These are phyloP conservation scores for Phymanthus crucifer DNA, from an alignment of 92 coral and sea anemone genomes.

Conservation along the genomic window DNA sequence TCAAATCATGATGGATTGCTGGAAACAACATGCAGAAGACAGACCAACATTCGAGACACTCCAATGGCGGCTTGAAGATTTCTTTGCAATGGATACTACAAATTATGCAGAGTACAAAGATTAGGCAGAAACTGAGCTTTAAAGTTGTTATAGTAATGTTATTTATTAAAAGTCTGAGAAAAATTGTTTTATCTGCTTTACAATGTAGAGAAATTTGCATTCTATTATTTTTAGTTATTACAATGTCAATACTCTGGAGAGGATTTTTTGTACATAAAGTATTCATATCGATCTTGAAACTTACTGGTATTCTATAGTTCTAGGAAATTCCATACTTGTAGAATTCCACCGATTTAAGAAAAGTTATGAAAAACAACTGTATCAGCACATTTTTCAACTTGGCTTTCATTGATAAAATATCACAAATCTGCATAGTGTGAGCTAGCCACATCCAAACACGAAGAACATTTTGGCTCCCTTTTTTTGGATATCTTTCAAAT, in stretches of 20 bases:
- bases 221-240: not conserved
- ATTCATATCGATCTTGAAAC: too few species aligned
- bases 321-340: too few species aligned
- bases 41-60: constrained; percentile 96
- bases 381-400: too few species aligned
- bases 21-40: constrained; percentile 91
- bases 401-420: too few species aligned
- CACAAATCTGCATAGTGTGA: too few species aligned
- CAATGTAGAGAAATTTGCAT: not conserved
- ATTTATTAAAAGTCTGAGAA: constrained; percentile 18
- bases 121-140: not conserved
- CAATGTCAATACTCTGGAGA: too few species aligned
- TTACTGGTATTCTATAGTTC: too few species aligned
- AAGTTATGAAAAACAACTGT: too few species aligned
- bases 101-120: constrained; percentile 61
- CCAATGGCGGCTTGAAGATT: constrained; percentile 91
- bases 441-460: too few species aligned
- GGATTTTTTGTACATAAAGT: too few species aligned
- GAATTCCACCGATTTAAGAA: too few species aligned
- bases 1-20: constrained; percentile 94
- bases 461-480: too few species aligned
- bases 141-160: not conserved
- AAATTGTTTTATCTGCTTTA: constrained; percentile 17
- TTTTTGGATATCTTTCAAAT: not conserved
- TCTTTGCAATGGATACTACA: constrained; percentile 90